These are phyloP conservation scores for Furcula furcula DNA, from an alignment of 2,888 invertebrate species.

Conservation along the genomic window DNA sequence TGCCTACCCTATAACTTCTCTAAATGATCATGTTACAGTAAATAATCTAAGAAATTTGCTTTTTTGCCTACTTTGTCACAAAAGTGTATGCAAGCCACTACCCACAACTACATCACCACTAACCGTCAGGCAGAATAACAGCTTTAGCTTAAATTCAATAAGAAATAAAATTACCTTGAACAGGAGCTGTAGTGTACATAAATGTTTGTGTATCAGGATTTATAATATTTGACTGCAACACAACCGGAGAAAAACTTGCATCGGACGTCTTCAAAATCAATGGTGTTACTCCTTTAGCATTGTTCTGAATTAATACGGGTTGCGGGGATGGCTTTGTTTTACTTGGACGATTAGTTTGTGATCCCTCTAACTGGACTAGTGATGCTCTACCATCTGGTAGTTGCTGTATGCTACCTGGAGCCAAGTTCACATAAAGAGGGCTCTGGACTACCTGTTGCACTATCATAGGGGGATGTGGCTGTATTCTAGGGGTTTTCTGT, in stretches of 20 bases:
- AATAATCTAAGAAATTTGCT: too few relatives aligned
- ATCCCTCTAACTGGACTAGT: slow-evolving; percentile 52
- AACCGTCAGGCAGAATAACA: too few relatives aligned
- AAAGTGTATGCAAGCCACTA: too few relatives aligned
- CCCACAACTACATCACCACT: too few relatives aligned
- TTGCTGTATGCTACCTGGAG: slow-evolving; percentile 56
- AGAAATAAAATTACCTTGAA: slow-evolving; percentile 53
- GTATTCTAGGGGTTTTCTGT: slow-evolving; percentile 47
- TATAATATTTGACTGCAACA: slow-evolving; percentile 85
- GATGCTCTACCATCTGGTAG: slow-evolving; percentile 52
- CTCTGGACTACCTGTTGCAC: slow-evolving; percentile 69
- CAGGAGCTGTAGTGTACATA: slow-evolving; percentile 71
- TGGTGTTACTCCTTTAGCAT: slow-evolving; percentile 57
- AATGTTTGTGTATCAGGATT: slow-evolving; percentile 75
- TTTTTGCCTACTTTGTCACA: too few relatives aligned
- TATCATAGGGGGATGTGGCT: slow-evolving; percentile 58
- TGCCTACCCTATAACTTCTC: too few relatives aligned
- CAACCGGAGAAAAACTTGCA: slow-evolving; percentile 79
- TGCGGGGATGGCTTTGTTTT: slow-evolving; percentile 48
- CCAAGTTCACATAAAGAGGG: slow-evolving; percentile 68
- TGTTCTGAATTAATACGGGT: slow-evolving; percentile 63
- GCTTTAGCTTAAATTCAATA: background rate
- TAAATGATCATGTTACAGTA: too few relatives aligned
- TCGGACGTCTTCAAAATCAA: slow-evolving; percentile 68
- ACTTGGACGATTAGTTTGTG: slow-evolving; percentile 43